These are phyloP conservation scores for Alouatta palliata DNA, from an alignment of 2,113 vertebrate species.

Conservation along the genomic window DNA sequence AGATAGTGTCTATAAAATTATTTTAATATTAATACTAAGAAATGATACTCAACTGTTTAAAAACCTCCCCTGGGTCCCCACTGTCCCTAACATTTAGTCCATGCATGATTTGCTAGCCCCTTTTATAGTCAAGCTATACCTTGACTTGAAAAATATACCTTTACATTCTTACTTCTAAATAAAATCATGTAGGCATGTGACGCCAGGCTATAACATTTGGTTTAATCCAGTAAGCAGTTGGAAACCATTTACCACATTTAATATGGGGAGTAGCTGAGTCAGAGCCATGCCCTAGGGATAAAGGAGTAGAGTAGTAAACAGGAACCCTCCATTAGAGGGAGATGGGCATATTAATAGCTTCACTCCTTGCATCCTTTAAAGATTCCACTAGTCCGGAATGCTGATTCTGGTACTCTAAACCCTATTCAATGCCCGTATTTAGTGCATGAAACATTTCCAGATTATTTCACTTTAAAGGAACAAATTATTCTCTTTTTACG, in stretches of 20 bases:
- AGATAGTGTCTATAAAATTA: neutral
- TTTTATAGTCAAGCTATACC: neutral
- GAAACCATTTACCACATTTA: neutral
- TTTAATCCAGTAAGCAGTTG: neutral
- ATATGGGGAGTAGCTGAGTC: neutral
- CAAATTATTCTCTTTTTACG: neutral
- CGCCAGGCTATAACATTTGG: neutral
- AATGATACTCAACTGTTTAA: neutral
- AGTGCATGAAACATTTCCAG: neutral
- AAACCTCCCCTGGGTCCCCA: neutral
- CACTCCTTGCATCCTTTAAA: neutral
- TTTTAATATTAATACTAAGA: neutral
- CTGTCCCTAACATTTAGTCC: neutral
- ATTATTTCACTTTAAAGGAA: neutral
- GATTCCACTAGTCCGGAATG: neutral
- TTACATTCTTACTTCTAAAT: neutral
- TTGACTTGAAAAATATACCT: no score
- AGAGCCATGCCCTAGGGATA: neutral
- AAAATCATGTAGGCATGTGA: neutral
- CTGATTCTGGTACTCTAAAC: neutral
- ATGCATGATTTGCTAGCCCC: neutral
- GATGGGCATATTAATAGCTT: neutral
- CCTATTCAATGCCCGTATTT: neutral
- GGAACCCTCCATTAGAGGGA: neutral
- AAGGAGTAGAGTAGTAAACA: neutral